Conservation (phyloP, 2,797 vertebrate genomes). For the Chromobotia macracanthus region DNA sequence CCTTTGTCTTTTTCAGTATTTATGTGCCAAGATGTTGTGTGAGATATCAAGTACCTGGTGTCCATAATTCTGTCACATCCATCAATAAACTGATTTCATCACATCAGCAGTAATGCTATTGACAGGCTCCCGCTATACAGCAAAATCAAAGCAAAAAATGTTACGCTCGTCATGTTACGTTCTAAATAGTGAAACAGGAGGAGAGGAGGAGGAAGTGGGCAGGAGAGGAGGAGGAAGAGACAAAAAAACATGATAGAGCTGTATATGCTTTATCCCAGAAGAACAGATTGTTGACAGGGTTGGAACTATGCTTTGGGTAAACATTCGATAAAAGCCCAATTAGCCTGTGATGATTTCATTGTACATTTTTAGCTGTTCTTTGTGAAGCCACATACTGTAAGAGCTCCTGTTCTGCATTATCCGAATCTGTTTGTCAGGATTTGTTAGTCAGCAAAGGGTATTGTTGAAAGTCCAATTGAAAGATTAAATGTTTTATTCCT, state of each 20-base stretch:
- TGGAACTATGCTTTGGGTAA: slow-evolving; percentile 38
- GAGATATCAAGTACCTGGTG: slow-evolving; percentile 38
- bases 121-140: slow-evolving; percentile 35
- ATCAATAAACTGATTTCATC: slow-evolving; percentile 53
- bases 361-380: slow-evolving; percentile 1
- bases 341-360: slow-evolving; percentile 27
- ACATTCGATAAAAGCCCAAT: slow-evolving; percentile 45
- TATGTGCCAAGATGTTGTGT: neutral
- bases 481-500: neutral
- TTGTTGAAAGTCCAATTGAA: neutral
- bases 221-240: slow-evolving; percentile 38
- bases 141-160: slow-evolving; percentile 53
- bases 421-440: neutral
- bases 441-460: neutral
- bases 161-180: slow-evolving; percentile 14
- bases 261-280: slow-evolving; percentile 35
- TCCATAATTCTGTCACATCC: slow-evolving; percentile 42
- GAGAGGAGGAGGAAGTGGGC: slow-evolving; percentile 43
- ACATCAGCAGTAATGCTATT: slow-evolving; percentile 39
- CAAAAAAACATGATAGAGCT: slow-evolving; percentile 18
- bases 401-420: neutral
- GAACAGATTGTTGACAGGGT: slow-evolving; percentile 37
- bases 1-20: neutral
- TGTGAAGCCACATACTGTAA: slow-evolving; percentile 4
- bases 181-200: slow-evolving; percentile 35